Base-by-base conservation (phyloP, 2,797 vertebrate species). In the Simalia tracyae region DNA sequence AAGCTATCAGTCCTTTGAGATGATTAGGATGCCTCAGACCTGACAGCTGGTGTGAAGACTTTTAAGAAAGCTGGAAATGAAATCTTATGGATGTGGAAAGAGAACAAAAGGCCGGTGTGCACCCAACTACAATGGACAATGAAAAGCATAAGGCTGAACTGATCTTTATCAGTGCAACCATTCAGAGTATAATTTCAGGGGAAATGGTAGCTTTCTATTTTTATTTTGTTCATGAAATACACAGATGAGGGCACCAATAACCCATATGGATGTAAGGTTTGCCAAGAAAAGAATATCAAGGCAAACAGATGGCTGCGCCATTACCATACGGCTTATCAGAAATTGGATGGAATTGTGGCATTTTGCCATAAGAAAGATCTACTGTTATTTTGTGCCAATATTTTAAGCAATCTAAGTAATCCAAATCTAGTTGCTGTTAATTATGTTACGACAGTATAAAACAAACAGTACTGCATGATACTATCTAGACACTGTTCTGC, bases 221-320 rank as follows among this genome's bases (percentile, higher is more conserved):
- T 95, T 93, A 96, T 95, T 94, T 90, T 96, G 88, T 94, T 95
- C 68, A 61, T 96, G 95, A 97, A 96, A 94, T 93, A 95, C 96
- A 91, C 96, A 97, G 96, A 97, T 95, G 94, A 97, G 95, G 94
- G 95, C 95, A 96, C 95, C 96, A 96, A 96, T 96, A 96, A 96
- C 94, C 95, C 97, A 97, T 97, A 97, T 97, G 97, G 95, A 96
- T 93, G 92, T 95, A 96, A 94, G 93, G 93, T 96, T 97, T 98
- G 97, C 97, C 97, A 97, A 96, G 92, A 96, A 96, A 96, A 94
- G 96, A 94, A 94, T 96, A 97, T 97, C 95, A 96, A 96, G 95
- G 94, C 92, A 97, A 97, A 96, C 97, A 98, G 98, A 98, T 97
- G 97, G 97, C 94, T 90, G 94, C 72, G 87, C 92, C 94, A 94